Percentiles rank a stretch among this genome's conserved stretches.
Conservation (phyloP, 2,113 vertebrate genomes). For the Ophiodon elongatus region DNA sequence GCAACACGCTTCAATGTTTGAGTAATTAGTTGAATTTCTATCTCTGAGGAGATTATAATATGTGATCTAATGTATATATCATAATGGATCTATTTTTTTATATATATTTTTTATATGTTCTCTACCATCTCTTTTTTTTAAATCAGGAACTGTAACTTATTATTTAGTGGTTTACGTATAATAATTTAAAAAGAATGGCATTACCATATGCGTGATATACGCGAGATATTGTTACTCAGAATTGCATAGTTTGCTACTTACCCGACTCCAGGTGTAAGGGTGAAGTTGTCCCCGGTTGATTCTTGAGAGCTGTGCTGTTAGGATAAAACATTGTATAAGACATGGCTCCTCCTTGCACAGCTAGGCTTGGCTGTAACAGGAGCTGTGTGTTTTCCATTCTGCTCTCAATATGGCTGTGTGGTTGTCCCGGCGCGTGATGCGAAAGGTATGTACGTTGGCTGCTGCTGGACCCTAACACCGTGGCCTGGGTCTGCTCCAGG, state of each 20-base stretch:
- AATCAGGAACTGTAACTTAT: too few species aligned
- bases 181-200: too few species aligned
- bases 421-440: constrained; percentile 16
- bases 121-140: neutral
- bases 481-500: constrained; percentile 10
- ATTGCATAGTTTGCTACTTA: too few species aligned
- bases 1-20: too few species aligned
- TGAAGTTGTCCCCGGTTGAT: neutral
- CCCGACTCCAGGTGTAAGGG: neutral
- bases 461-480: neutral
- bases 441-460: constrained; percentile 11
- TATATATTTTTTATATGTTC: too few species aligned
- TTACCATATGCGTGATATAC: too few species aligned
- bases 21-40: too few species aligned
- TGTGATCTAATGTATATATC: too few species aligned
- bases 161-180: too few species aligned
- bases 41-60: too few species aligned
- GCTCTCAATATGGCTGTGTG: constrained; percentile 61
- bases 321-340: constrained; percentile 60
- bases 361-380: constrained; percentile 22
- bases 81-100: neutral
- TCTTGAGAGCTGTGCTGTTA: constrained; percentile 2
- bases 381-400: constrained; percentile 4
- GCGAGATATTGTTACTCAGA: too few species aligned
- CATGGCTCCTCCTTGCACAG: constrained; percentile 56